A percentile compares a stretch with the other conserved stretches of the same genome.
phyloP scores from a whole-genome alignment of 2,113 vertebrate species.

The Picathartes gymnocephalus region DNA sequence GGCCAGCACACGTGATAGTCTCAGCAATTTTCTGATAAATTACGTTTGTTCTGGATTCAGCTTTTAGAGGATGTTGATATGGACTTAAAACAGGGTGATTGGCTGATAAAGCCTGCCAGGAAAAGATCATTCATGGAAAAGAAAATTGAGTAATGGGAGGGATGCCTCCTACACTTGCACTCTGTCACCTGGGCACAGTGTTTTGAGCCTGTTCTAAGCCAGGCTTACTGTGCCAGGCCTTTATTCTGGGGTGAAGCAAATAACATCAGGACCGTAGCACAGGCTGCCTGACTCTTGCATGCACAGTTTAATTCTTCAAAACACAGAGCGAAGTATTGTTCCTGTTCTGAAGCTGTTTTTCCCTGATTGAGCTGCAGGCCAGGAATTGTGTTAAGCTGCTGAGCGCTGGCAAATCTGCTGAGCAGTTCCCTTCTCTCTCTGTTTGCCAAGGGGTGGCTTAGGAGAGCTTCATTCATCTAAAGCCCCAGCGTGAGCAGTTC shows the following conservation, averaged over 20 bases:
- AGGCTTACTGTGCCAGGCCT: not conserved
- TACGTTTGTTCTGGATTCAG: not conserved
- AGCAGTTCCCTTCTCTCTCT: not conserved
- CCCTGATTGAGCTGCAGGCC: not conserved
- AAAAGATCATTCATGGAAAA: not conserved
- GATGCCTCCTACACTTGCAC: not conserved
- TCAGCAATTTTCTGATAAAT: not conserved
- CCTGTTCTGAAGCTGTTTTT: not conserved
- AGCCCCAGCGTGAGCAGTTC: not conserved
- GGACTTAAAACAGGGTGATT: not conserved
- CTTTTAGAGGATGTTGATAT: not conserved
- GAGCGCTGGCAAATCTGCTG: not conserved
- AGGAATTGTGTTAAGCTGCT: not conserved
- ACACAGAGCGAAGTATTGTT: not conserved
- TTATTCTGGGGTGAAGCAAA: not conserved
- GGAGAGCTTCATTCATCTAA: not conserved
- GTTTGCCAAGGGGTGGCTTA: not conserved
- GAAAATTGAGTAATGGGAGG: not conserved
- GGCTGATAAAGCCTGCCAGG: not conserved
- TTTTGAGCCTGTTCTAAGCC: not conserved
- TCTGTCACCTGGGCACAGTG: not conserved
- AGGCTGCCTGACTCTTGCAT: not conserved
- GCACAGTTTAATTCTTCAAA: not conserved
- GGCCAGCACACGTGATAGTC: fast-evolving
- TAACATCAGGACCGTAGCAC: not conserved